phyloP scores from a whole-genome alignment of 2,888 invertebrate genomes.

The Scotopteryx bipunctaria region DNA sequence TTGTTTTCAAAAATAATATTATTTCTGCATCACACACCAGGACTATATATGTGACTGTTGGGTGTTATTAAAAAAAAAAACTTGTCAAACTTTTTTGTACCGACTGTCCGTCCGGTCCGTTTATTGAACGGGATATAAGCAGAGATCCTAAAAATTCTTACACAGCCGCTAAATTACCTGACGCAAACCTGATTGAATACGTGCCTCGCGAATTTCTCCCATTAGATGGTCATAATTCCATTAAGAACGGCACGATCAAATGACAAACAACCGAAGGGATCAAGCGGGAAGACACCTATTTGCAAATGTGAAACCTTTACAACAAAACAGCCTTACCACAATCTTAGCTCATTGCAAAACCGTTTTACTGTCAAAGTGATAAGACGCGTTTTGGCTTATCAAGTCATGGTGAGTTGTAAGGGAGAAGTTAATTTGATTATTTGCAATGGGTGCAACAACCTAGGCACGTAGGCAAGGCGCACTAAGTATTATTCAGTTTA shows the following conservation, averaged over 20 bases:
- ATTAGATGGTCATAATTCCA: constrained; percentile 23
- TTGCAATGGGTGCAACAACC: constrained; percentile 37
- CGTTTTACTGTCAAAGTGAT: not conserved
- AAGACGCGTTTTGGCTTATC: constrained; percentile 12
- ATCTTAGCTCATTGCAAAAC: not conserved
- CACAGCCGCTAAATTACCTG: not conserved
- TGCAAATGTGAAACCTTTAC: constrained; percentile 22
- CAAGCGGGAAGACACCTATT: constrained; percentile 35
- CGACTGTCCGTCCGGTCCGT: too few species aligned
- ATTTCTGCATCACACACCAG: too few species aligned
- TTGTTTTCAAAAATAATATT: too few species aligned
- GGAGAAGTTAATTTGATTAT: constrained; percentile 23
- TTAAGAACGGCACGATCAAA: constrained; percentile 26
- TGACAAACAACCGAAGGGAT: constrained; percentile 27
- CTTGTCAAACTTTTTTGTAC: too few species aligned
- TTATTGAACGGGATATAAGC: too few species aligned
- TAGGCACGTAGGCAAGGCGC: constrained; percentile 32
- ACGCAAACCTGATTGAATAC: not conserved
- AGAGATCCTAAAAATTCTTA: too few species aligned
- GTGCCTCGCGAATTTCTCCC: not conserved
- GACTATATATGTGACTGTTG: too few species aligned
- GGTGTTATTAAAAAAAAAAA: too few species aligned
- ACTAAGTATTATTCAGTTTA: constrained; percentile 11
- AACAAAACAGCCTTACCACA: not conserved
- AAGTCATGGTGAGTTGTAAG: constrained; percentile 8